Evolutionary conservation across 1,140 invertebrate species (phyloP).

Genomic region (Drosophila kikkawai): DNA sequence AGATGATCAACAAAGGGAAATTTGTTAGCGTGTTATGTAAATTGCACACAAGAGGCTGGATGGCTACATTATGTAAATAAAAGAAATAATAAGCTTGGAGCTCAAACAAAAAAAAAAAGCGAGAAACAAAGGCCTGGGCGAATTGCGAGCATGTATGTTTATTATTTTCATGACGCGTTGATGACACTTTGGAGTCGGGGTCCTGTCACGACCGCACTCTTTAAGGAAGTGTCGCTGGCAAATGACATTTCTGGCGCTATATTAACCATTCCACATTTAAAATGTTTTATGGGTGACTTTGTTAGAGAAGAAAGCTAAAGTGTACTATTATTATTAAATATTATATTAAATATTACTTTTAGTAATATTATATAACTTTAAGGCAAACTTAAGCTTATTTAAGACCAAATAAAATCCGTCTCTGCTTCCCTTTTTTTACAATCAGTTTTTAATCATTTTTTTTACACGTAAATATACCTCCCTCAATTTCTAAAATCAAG

Average conservation of each 20-base stretch:
- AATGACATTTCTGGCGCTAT: not conserved
- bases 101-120: slow-evolving; percentile 3
- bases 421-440: not conserved
- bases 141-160: slow-evolving; percentile 33
- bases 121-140: slow-evolving; percentile 24
- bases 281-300: not conserved
- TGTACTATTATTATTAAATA: not conserved
- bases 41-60: slow-evolving; percentile 76
- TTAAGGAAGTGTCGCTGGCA: slow-evolving; percentile 20
- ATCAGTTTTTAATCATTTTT: slow-evolving; percentile 1
- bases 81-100: slow-evolving; percentile 75
- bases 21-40: slow-evolving; percentile 82
- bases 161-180: slow-evolving; percentile 79
- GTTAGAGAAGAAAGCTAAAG: not conserved
- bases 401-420: not conserved
- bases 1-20: slow-evolving; percentile 60
- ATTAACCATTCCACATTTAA: slow-evolving; percentile 9
- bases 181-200: slow-evolving; percentile 61
- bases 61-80: slow-evolving; percentile 79
- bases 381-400: not conserved
- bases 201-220: slow-evolving; percentile 5
- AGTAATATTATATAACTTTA: not conserved
- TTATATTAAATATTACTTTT: not conserved
- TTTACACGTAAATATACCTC: not conserved
- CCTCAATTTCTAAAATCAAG: not conserved